phyloP scores from a whole-genome alignment of 2,888 invertebrate species.

The Resseliella maxima region DNA sequence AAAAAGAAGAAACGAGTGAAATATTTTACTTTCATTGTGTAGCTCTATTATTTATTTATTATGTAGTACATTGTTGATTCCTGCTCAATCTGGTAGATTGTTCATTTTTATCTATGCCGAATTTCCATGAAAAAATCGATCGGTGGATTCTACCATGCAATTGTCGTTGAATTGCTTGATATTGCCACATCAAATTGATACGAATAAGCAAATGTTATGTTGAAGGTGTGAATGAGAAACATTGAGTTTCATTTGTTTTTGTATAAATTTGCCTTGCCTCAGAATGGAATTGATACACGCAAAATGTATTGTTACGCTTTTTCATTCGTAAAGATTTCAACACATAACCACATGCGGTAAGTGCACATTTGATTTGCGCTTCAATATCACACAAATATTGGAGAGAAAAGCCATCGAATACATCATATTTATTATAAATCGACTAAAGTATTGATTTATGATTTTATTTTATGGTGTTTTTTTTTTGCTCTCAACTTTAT shows the following conservation, averaged over 20 bases:
- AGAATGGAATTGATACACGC: background rate
- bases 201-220: background rate
- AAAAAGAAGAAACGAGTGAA: slow-evolving; percentile 1
- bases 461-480: slow-evolving; percentile 31
- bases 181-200: background rate
- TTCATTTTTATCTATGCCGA: background rate
- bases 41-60: slow-evolving; percentile 41
- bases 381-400: background rate
- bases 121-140: background rate
- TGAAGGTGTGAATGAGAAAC: background rate
- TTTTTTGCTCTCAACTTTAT: background rate
- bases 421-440: background rate
- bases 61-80: slow-evolving; percentile 21
- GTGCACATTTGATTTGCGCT: background rate
- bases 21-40: slow-evolving; percentile 24
- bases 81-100: background rate
- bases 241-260: slow-evolving; percentile 27
- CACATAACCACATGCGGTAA: background rate
- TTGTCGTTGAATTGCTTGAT: background rate
- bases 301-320: background rate
- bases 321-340: background rate
- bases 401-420: background rate
- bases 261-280: background rate
- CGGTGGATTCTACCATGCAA: background rate
- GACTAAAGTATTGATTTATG: slow-evolving; percentile 54